Conservation (phyloP, 2,113 vertebrate species). For the Rhabdomys dilectus region DNA sequence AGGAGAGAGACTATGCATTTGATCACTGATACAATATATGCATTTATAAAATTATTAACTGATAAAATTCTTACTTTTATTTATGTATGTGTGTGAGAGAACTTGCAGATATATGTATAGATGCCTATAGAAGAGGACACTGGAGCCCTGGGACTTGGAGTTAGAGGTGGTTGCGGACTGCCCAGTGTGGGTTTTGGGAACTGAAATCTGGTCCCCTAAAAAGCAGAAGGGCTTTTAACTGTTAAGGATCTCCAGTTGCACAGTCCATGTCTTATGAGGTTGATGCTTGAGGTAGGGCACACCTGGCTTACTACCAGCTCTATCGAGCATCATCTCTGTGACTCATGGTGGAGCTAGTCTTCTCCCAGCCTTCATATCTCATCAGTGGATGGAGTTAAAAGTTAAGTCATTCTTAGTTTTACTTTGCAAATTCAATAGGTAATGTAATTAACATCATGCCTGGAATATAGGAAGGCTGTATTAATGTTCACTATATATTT, state of each 20-base stretch:
- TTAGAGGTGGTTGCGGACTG: neutral
- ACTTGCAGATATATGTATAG: neutral
- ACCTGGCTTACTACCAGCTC: neutral
- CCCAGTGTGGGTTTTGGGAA: neutral
- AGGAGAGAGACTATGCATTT: neutral
- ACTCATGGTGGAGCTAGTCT: neutral
- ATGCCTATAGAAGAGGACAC: neutral
- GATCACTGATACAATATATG: neutral
- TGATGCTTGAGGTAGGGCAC: neutral
- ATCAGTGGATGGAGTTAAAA: neutral
- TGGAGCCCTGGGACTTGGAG: neutral
- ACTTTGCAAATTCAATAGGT: constrained; percentile 20
- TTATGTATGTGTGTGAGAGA: neutral
- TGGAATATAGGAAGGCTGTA: neutral
- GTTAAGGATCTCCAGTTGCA: neutral
- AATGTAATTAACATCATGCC: neutral
- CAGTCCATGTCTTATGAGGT: neutral
- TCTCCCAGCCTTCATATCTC: neutral
- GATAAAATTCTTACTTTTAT: neutral
- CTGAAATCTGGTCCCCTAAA: neutral
- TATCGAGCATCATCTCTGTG: neutral
- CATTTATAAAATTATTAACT: neutral
- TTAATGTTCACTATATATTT: constrained; percentile 40
- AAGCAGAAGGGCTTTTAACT: neutral
- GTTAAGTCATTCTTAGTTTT: neutral